phyloP scores from a whole-genome alignment of 2,113 vertebrate species.

The Neopipo cinnamomea region DNA sequence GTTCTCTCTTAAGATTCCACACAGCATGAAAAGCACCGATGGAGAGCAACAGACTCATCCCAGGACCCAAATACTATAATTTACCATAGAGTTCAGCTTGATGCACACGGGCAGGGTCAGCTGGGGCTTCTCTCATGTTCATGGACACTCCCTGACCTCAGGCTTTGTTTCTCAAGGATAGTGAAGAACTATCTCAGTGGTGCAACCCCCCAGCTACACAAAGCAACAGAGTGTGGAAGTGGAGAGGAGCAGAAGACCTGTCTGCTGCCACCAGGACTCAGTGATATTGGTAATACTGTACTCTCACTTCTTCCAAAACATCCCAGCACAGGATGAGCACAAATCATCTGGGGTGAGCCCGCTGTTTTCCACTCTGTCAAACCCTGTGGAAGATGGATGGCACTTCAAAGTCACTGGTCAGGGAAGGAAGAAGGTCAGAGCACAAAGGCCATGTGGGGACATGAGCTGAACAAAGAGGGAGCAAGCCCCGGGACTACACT shows the following conservation, averaged over 20 bases:
- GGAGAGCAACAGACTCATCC: not conserved
- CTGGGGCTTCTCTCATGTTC: not conserved
- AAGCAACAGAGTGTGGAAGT: not conserved
- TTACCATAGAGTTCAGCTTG: not conserved
- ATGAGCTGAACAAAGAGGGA: not conserved
- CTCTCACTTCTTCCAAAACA: not conserved
- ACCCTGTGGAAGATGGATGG: not conserved
- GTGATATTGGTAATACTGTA: not conserved
- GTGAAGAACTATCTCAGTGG: not conserved
- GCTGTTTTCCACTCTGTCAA: not conserved
- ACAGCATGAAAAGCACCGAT: not conserved
- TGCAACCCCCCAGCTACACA: not conserved
- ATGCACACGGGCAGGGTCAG: not conserved
- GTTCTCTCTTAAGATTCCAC: not conserved
- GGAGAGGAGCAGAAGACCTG: not conserved
- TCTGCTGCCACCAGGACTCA: not conserved
- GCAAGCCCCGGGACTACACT: not conserved
- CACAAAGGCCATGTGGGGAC: slow-evolving; percentile 20
- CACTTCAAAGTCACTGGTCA: not conserved
- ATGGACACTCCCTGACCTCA: not conserved
- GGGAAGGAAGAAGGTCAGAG: not conserved
- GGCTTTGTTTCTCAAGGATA: not conserved
- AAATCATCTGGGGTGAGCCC: not conserved
- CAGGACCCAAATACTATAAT: not conserved
- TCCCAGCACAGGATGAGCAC: not conserved